These are phyloP conservation scores for Apodemia hepburni DNA, from an alignment of 2,888 invertebrate species.

Conservation along the genomic window DNA sequence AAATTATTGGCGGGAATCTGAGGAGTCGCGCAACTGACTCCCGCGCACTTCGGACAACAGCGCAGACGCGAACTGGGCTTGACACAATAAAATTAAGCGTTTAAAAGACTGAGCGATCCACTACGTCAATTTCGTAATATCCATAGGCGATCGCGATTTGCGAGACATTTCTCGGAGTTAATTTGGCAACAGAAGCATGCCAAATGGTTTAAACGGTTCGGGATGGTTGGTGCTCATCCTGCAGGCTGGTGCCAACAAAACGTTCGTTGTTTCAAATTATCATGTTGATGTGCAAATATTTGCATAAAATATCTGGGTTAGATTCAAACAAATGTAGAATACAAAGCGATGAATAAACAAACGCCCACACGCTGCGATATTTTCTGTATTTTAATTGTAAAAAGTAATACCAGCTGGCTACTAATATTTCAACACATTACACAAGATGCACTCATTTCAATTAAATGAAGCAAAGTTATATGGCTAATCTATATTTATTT, in stretches of 20 bases:
- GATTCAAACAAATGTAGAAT: not conserved
- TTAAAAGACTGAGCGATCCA: slow-evolving; percentile 43
- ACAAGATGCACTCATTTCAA: not conserved
- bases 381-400: slow-evolving; percentile 1
- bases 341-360: not conserved
- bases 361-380: not conserved
- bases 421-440: not conserved
- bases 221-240: slow-evolving; percentile 24
- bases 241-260: slow-evolving; percentile 17
- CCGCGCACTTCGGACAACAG: slow-evolving; percentile 52
- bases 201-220: slow-evolving; percentile 45
- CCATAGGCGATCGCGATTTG: slow-evolving; percentile 43
- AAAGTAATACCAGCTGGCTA: not conserved
- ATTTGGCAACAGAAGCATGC: slow-evolving; percentile 56
- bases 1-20: slow-evolving; percentile 41
- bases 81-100: slow-evolving; percentile 64
- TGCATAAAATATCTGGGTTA: slow-evolving; percentile 2
- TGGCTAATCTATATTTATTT: no score
- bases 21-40: slow-evolving; percentile 49
- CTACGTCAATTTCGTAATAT: slow-evolving; percentile 55
- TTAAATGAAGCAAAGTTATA: not conserved
- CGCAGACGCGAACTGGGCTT: slow-evolving; percentile 40
- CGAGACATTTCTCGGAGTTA: slow-evolving; percentile 50
- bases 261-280: slow-evolving; percentile 13
- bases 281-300: slow-evolving; percentile 1